Conservation (phyloP, 1,140 invertebrate genomes). For the Ericerus pela region DNA sequence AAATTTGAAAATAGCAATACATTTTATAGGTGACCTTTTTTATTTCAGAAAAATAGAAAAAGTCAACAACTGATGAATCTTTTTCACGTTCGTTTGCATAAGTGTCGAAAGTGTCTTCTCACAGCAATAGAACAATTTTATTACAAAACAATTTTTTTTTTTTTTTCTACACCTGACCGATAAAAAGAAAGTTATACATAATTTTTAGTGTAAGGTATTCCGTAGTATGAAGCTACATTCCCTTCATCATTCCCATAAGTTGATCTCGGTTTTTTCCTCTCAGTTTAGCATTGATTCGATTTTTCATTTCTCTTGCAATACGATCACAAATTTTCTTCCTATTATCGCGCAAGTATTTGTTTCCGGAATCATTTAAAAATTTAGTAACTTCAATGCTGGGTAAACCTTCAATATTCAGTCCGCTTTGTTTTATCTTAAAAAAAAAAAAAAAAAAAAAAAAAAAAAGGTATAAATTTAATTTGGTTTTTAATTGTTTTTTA, state of each 20-base stretch:
- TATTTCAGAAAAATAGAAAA: too few species aligned
- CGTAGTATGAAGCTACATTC: too few species aligned
- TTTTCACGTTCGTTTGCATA: too few species aligned
- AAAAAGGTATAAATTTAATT: background rate
- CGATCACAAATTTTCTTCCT: background rate
- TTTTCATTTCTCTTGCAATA: background rate
- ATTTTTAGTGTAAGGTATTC: too few species aligned
- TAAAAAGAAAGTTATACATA: too few species aligned
- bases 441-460: background rate
- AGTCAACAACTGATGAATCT: too few species aligned
- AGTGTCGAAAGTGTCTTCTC: too few species aligned
- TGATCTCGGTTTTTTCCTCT: slow-evolving; percentile 7
- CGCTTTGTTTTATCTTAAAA: slow-evolving; percentile 1
- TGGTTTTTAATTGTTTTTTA: background rate
- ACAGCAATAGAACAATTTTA: too few species aligned
- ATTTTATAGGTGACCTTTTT: too few species aligned
- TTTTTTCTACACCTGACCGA: too few species aligned
- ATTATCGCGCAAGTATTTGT: background rate
- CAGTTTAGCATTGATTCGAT: background rate
- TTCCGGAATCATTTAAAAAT: background rate
- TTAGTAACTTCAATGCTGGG: background rate
- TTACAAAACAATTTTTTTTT: too few species aligned
- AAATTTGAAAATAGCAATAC: too few species aligned
- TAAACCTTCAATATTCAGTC: background rate
- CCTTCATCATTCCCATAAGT: slow-evolving; percentile 2